These are phyloP conservation scores for Eilema griseolum DNA, from an alignment of 2,888 invertebrate species.

Conservation along the genomic window DNA sequence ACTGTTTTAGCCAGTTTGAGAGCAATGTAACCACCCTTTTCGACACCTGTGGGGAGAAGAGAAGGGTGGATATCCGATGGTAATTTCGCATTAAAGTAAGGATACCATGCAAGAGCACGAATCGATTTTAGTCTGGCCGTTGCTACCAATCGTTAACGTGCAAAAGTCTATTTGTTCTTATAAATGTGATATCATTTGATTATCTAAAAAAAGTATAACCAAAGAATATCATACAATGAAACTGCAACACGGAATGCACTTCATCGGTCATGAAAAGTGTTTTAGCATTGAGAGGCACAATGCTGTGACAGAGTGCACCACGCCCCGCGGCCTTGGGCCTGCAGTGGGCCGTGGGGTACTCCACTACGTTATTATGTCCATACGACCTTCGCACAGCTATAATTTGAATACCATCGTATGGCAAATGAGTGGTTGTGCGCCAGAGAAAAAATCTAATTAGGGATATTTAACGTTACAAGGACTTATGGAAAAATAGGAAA, in stretches of 20 bases:
- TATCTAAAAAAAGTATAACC: neutral
- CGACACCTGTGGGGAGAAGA: no score
- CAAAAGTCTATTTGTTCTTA: no score
- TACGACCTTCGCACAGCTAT: constrained; percentile 36
- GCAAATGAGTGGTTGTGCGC: constrained; percentile 20
- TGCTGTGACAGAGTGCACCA: constrained; percentile 34
- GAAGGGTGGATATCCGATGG: no score
- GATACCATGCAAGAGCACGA: no score
- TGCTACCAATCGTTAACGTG: no score
- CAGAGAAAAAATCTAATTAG: constrained; percentile 31
- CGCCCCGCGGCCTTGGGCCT: constrained; percentile 43
- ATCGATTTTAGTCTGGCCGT: no score
- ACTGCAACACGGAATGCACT: constrained; percentile 16
- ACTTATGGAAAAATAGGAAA: neutral
- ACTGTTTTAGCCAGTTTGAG: no score
- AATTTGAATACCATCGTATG: constrained; percentile 35
- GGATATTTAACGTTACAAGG: constrained; percentile 19
- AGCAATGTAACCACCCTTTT: no score
- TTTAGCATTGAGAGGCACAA: constrained; percentile 38
- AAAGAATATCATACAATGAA: neutral
- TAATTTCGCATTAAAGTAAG: no score
- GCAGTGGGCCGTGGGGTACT: constrained; percentile 14
- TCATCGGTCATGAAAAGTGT: neutral
- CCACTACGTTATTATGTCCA: constrained; percentile 25
- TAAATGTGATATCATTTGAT: no score